Evolutionary conservation across 1,140 invertebrate species (phyloP).

Genomic region (Pectinophora gossypiella): DNA sequence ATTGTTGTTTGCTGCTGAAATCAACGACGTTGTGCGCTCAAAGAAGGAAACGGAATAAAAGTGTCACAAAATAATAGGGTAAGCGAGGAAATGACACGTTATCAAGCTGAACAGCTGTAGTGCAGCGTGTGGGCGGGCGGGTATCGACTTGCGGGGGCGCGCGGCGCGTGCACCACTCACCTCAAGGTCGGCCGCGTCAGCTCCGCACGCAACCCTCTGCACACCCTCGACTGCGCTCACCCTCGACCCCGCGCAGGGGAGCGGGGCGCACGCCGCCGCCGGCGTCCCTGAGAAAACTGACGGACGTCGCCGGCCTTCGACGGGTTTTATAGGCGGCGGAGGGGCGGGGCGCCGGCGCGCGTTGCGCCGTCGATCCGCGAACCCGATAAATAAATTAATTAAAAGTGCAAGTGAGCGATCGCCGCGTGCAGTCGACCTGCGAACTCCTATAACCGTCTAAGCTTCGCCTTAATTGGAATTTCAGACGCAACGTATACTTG

Average conservation of each 20-base stretch:
- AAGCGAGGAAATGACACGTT: slow-evolving; percentile 40
- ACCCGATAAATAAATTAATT: slow-evolving; percentile 75
- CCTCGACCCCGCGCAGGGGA: slow-evolving; percentile 51
- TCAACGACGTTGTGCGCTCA: background rate
- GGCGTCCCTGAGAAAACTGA: slow-evolving; percentile 66
- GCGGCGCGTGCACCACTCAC: slow-evolving; percentile 54
- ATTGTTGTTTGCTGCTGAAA: background rate
- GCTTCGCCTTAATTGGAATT: slow-evolving; percentile 65
- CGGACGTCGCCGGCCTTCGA: slow-evolving; percentile 53
- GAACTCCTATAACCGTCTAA: slow-evolving; percentile 37
- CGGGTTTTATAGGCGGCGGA: slow-evolving; percentile 55
- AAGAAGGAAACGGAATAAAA: background rate
- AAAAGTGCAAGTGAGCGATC: slow-evolving; percentile 75
- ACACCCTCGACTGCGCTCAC: slow-evolving; percentile 30
- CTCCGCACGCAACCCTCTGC: slow-evolving; percentile 32
- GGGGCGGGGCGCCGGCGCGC: slow-evolving; percentile 64
- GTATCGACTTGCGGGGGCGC: slow-evolving; percentile 43
- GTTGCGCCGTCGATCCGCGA: slow-evolving; percentile 70
- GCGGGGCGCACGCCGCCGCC: slow-evolving; percentile 43
- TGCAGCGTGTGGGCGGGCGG: slow-evolving; percentile 56
- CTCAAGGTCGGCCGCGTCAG: slow-evolving; percentile 53
- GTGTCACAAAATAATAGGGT: background rate
- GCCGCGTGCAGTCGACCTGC: slow-evolving; percentile 55
- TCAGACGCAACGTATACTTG: slow-evolving; percentile 38
- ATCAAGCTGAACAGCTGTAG: slow-evolving; percentile 67